Conservation (phyloP, 2,113 vertebrate genomes). For the Probosciger aterrimus region DNA sequence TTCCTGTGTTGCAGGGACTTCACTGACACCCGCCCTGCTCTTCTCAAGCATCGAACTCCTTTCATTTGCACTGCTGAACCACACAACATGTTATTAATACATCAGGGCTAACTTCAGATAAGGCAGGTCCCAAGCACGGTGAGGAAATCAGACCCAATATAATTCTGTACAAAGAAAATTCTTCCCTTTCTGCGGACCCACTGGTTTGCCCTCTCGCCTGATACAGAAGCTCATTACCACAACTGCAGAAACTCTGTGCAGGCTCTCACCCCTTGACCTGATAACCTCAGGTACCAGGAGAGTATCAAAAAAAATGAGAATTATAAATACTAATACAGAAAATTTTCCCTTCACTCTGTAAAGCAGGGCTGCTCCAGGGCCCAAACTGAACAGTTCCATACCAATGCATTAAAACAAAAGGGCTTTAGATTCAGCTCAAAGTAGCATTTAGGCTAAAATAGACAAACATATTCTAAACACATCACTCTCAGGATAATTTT, state of each 20-base stretch:
- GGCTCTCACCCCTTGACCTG: not conserved
- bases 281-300: not conserved
- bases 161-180: not conserved
- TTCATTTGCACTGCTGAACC: not conserved
- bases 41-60: not conserved
- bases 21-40: not conserved
- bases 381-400: not conserved
- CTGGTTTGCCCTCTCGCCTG: not conserved
- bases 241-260: not conserved
- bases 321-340: not conserved
- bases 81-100: not conserved
- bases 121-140: not conserved
- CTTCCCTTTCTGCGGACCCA: not conserved
- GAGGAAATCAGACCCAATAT: not conserved
- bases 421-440: not conserved
- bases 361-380: not conserved
- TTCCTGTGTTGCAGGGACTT: not conserved
- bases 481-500: not conserved
- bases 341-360: not conserved
- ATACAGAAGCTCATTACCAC: not conserved
- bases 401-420: not conserved
- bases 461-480: slow-evolving; percentile 3
- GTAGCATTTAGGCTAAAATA: not conserved
- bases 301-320: not conserved
- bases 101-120: not conserved